Evolutionary conservation across 2,797 vertebrate genomes (phyloP).

Genomic region (Protonibea diacanthus): DNA sequence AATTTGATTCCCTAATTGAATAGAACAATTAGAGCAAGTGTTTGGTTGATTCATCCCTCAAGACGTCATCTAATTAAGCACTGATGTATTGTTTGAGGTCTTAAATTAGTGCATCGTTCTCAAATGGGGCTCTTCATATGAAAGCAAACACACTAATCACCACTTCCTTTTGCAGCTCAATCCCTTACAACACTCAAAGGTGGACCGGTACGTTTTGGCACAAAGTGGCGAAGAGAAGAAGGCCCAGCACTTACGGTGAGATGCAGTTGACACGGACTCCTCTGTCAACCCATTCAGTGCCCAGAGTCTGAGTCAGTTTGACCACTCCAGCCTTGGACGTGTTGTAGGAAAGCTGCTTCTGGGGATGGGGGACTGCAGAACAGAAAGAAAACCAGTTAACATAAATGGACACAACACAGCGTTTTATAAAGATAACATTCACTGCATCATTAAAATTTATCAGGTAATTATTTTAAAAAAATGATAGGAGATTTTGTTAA

Average conservation of each 20-base stretch:
- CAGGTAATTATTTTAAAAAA: conserved; percentile 6
- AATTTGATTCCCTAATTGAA: conserved; percentile 89
- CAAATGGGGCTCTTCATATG: conserved; percentile 73
- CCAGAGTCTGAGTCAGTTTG: conserved; percentile 89
- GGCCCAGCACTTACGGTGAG: conserved; percentile 86
- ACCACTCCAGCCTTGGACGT: conserved; percentile 88
- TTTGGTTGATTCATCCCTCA: conserved; percentile 87
- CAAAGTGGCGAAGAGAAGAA: neutral
- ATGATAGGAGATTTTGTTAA: neutral
- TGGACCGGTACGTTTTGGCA: conserved; percentile 30
- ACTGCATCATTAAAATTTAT: conserved; percentile 12
- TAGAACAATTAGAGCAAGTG: conserved; percentile 87
- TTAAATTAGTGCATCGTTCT: conserved; percentile 84
- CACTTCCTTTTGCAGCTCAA: conserved; percentile 46
- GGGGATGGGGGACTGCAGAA: conserved; percentile 85
- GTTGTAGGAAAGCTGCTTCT: conserved; percentile 89
- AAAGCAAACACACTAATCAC: conserved; percentile 76
- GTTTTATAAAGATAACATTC: conserved; percentile 28
- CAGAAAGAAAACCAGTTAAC: neutral
- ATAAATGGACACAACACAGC: conserved; percentile 5
- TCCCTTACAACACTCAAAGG: conserved; percentile 41
- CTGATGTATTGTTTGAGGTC: conserved; percentile 82
- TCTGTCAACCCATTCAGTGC: conserved; percentile 87
- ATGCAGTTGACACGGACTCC: conserved; percentile 88
- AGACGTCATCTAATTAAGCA: conserved; percentile 88